These are phyloP conservation scores for Minunthozetes semirufus DNA, from an alignment of 2,888 invertebrate genomes.

Conservation along the genomic window DNA sequence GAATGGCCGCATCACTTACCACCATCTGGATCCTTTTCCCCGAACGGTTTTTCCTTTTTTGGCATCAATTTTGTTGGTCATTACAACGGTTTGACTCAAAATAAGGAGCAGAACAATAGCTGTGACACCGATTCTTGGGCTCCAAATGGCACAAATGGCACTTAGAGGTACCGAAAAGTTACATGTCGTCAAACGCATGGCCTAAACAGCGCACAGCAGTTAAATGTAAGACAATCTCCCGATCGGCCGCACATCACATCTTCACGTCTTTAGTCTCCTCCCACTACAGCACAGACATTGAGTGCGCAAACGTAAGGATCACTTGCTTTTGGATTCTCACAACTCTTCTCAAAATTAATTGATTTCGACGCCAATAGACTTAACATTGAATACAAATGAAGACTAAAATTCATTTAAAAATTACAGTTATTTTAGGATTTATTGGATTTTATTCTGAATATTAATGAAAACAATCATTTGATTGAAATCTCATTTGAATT, in stretches of 20 bases:
- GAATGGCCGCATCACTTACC: conserved; percentile 38
- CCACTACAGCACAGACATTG: too few relatives aligned
- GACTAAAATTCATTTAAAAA: too few relatives aligned
- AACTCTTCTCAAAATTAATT: too few relatives aligned
- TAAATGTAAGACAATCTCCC: neutral
- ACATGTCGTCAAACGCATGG: conserved; percentile 21
- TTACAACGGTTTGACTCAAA: neutral
- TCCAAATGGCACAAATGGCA: conserved; percentile 28
- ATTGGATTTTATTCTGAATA: too few relatives aligned
- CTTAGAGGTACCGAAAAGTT: conserved; percentile 11
- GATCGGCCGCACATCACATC: conserved; percentile 10
- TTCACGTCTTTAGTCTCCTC: neutral
- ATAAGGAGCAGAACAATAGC: neutral
- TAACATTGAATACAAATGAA: too few relatives aligned
- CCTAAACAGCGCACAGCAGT: neutral
- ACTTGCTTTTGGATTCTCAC: too few relatives aligned
- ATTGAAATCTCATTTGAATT: too few relatives aligned
- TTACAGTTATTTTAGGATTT: too few relatives aligned
- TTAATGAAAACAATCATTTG: too few relatives aligned
- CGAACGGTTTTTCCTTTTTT: conserved; percentile 26
- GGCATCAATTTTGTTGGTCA: conserved; percentile 12
- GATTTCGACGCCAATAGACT: too few relatives aligned
- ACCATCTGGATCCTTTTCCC: conserved; percentile 42
- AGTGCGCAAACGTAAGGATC: too few relatives aligned
- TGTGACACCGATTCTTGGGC: neutral